Evolutionary conservation across 2,888 invertebrate species (phyloP).

Genomic region (Plagodis dolabraria): DNA sequence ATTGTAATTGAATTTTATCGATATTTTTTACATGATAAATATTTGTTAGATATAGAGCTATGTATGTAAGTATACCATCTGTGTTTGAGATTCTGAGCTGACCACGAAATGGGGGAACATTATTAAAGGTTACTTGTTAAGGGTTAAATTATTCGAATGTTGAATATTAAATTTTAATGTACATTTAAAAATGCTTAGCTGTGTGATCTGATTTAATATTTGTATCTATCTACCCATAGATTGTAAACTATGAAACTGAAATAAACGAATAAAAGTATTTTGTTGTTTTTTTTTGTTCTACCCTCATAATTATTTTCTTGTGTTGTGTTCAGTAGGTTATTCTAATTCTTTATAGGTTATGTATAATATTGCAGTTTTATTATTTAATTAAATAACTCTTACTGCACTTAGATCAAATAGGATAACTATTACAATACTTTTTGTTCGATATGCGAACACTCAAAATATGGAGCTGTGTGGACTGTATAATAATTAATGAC

Average conservation of each 20-base stretch:
- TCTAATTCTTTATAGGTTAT: no score
- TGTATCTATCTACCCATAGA: slow-evolving; percentile 80
- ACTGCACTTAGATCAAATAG: no score
- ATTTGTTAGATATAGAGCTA: slow-evolving; percentile 63
- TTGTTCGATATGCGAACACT: no score
- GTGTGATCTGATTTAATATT: slow-evolving; percentile 82
- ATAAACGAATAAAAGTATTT: slow-evolving; percentile 79
- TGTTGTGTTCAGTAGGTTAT: no score
- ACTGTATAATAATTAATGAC: no score
- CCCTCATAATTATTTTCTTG: background rate
- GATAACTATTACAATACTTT: no score
- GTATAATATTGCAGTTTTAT: no score
- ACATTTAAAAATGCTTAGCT: slow-evolving; percentile 78
- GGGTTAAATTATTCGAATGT: slow-evolving; percentile 81
- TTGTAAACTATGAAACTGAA: slow-evolving; percentile 81
- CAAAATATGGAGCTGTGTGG: no score
- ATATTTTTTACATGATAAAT: slow-evolving; percentile 73
- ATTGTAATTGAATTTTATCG: slow-evolving; percentile 76
- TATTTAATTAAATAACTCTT: no score
- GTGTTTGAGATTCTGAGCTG: slow-evolving; percentile 57
- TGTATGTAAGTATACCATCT: slow-evolving; percentile 68
- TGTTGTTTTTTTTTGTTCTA: slow-evolving; percentile 66
- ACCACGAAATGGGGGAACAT: slow-evolving; percentile 76
- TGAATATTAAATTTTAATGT: slow-evolving; percentile 78
- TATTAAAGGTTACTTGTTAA: slow-evolving; percentile 78